phyloP scores from a whole-genome alignment of 2,113 vertebrate species.

The Poeciliopsis prolifica region DNA sequence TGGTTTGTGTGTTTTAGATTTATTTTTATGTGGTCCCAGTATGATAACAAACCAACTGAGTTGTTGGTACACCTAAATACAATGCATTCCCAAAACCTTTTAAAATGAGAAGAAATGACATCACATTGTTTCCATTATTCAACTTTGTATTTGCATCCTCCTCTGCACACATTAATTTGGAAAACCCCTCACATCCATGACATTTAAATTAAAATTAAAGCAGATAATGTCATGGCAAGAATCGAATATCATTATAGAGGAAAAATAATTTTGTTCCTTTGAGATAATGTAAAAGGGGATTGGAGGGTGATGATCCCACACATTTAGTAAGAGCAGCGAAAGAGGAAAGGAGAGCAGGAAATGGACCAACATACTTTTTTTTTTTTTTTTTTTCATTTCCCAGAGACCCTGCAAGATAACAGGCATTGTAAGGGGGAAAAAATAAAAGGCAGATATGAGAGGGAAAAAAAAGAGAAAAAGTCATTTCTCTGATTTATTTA shows the following conservation, averaged over 20 bases:
- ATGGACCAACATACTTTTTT: conserved; percentile 58
- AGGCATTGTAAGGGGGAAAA: conserved; percentile 43
- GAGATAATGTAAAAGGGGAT: conserved; percentile 65
- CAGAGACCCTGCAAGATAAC: conserved; percentile 77
- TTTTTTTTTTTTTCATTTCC: conserved; percentile 62
- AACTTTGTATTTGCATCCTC: conserved; percentile 60
- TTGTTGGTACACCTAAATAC: conserved; percentile 61
- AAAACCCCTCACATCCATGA: conserved; percentile 72
- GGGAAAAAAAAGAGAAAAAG: conserved; percentile 78
- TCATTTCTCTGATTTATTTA: conserved; percentile 99
- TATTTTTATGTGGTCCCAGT: conserved; percentile 33
- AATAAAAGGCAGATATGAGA: conserved; percentile 65
- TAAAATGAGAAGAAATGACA: conserved; percentile 30
- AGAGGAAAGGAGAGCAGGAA: conserved; percentile 55
- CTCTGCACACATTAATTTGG: conserved; percentile 69
- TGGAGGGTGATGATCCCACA: conserved; percentile 58
- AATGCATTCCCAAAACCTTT: conserved; percentile 28
- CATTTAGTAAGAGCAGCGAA: conserved; percentile 41
- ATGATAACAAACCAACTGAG: conserved; percentile 66
- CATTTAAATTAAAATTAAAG: conserved; percentile 79
- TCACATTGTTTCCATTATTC: conserved; percentile 60
- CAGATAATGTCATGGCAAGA: conserved; percentile 77
- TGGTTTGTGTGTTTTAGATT: conserved; percentile 44
- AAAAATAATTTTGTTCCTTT: conserved; percentile 71
- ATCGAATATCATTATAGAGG: conserved; percentile 66